Base-by-base conservation (phyloP, 2,888 invertebrate genomes). In the Tetramorium bicarinatum region DNA sequence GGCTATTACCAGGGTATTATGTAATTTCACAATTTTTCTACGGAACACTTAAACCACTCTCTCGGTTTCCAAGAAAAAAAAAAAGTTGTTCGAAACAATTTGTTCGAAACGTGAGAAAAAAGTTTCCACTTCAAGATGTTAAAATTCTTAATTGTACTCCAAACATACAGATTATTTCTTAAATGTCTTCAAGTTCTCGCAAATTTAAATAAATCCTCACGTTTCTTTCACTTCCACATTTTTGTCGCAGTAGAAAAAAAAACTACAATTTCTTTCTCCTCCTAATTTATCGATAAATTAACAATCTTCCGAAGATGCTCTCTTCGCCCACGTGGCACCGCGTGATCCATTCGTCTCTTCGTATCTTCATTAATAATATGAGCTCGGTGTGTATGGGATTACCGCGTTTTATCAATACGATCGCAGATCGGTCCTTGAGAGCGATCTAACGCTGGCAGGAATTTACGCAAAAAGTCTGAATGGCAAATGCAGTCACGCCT, bases 381-480 rank as follows among this genome's bases (percentile, higher is more conserved):
- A 25, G 8, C 49, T n/a, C 25, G 25, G 1, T 38, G 18, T 18
- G 3, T 11, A 54, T 41, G 7, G 56, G 21, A 72, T 34, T 71
- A 34, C 25, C 56, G 13, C 18, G 21, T 79, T 71, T 29, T 59
- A 79, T 72, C 72, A 34, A 59, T 47, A 25, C 38, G 18, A 77
- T 77, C 41, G 44, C 72, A 34, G 52, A n/a, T n/a, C 21, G 18
- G 41, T 79, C 81, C 81, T 81, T 81, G 81, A 77, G 79, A 79
- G 29, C 81, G 62, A 76, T 64, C 44, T 81, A 76, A 79, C 41
- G 77, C 29, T 29, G 41, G 3, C 44, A 44, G 75, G 64, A 64
- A 81, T 81, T 81, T 47, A 41, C 52, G 81, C 62, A 76, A 81
- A 81, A 81, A 81, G 62, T 13, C 41, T 77, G 77, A 76, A 74